phyloP scores from a whole-genome alignment of 2,888 invertebrate genomes.

The Pristionchus entomophagus region DNA sequence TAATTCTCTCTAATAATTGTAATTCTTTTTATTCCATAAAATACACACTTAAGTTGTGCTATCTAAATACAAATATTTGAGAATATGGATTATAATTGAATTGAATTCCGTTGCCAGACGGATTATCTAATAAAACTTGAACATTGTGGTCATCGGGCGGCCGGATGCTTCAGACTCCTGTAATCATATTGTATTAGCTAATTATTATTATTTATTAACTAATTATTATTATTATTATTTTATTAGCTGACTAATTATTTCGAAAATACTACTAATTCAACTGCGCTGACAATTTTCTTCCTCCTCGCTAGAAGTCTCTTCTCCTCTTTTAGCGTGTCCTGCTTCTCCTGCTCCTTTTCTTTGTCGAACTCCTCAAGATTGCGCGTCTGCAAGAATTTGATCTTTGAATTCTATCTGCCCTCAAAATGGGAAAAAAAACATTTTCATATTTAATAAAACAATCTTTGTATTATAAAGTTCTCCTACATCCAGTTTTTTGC shows the following conservation, averaged over 20 bases:
- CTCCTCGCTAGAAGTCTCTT: conserved; percentile 57
- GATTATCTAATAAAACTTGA: conserved; percentile 16
- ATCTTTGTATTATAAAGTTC: too few relatives aligned
- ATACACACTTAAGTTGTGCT: not conserved
- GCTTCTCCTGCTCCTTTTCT: conserved; percentile 53
- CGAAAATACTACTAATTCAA: not conserved
- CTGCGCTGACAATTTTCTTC: conserved; percentile 50
- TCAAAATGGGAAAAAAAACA: too few relatives aligned
- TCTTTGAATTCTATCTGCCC: not conserved
- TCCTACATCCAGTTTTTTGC: conserved; percentile 52
- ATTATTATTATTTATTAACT: not conserved
- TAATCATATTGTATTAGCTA: not conserved
- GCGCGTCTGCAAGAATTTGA: not conserved
- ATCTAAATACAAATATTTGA: not conserved
- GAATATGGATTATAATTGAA: not conserved
- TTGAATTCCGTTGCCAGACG: too few relatives aligned
- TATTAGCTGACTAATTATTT: not conserved
- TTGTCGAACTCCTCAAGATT: conserved; percentile 49
- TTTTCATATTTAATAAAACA: too few relatives aligned
- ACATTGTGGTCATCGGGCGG: not conserved
- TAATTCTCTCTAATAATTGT: too few relatives aligned
- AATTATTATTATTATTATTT: not conserved
- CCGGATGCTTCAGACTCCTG: conserved; percentile 5
- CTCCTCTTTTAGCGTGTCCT: conserved; percentile 56
- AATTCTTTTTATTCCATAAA: not conserved